Base-by-base conservation (phyloP, 2,797 vertebrate genomes). In the Thamnophis elegans region DNA sequence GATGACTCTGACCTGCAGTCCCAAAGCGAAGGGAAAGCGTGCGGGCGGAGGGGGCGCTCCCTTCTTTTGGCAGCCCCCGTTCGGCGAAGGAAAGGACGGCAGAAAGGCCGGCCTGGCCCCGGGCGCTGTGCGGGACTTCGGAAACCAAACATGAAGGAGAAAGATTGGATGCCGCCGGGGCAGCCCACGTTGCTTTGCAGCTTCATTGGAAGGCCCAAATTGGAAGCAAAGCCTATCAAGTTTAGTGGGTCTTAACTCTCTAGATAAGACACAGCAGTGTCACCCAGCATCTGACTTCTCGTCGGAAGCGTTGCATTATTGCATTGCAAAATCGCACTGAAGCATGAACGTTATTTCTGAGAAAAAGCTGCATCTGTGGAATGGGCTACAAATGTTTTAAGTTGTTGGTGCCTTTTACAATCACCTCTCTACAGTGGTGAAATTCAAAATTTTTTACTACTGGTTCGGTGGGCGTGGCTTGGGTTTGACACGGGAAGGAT, bases 1-100 rank as follows among this genome's bases (percentile, higher is more conserved):
- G 14, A 78, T 4, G 68, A 91, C 82, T 91, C 82, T 91, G 94
- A 93, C 91, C 93, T 88, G 94, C 94, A 16, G 92, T 0, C 54
- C 94, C 92, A 47, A 88, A 93, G 18, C 94, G 91, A 90, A 91
- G 94, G 94, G 51, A 9, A 25, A 22, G 36, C 11, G 47, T 12
- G 86, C 9, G 51, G 28, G 12, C 65, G 1, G 12, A 32, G 22
- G 22, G 28, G 53, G 9, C 18, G 32, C 68, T 26, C 54, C 54
- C 54, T 36, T 47, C 25, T 55, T 82, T 36, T 12, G 68, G 36
- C 73, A 11, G 13, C 53, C 20, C 22, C 11, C 26, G 36, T 13
- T 36, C 5, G 14, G 36, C 13, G 1, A 20, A 56, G 26, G 14
- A 25, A 56, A 78, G 22, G 53, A 13, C 12, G 47, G 10, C 8